Conservation (phyloP, 2,113 vertebrate species). For the Carlito syrichta region DNA sequence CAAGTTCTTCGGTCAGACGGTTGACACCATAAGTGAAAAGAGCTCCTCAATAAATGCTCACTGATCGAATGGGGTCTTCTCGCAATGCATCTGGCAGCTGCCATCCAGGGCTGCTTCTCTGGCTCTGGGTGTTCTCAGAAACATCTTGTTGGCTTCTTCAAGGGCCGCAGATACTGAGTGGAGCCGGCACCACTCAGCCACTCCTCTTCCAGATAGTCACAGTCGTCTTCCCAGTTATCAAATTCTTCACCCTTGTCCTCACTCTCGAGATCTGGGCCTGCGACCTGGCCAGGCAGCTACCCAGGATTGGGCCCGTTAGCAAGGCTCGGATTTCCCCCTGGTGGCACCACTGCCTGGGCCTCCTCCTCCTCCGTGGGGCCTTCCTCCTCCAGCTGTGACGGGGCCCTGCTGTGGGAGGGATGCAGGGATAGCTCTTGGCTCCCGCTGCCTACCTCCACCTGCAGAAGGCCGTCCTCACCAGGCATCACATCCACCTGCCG, state of each 20-base stretch:
- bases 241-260: conserved; percentile 65
- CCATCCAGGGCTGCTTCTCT: conserved; percentile 53
- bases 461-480: conserved; percentile 56
- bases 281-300: not conserved
- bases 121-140: conserved; percentile 51
- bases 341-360: conserved; percentile 41
- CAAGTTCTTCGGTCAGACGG: conserved; percentile 72
- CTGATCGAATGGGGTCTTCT: conserved; percentile 74
- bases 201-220: conserved; percentile 58
- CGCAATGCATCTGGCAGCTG: conserved; percentile 65
- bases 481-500: conserved; percentile 68
- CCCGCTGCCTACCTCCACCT: conserved; percentile 73
- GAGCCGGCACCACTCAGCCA: conserved; percentile 49
- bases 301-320: not conserved
- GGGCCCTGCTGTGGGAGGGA: not conserved
- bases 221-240: conserved; percentile 72
- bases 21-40: conserved; percentile 73
- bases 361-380: conserved; percentile 68
- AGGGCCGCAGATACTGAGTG: conserved; percentile 60
- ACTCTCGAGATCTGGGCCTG: conserved; percentile 19
- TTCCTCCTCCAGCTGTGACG: conserved; percentile 55
- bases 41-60: conserved; percentile 72
- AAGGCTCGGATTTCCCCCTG: not conserved
- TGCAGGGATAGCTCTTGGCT: not conserved
- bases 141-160: conserved; percentile 72